Evolutionary conservation across 2,797 vertebrate genomes (phyloP).

Genomic region (Xenopus petersii): DNA sequence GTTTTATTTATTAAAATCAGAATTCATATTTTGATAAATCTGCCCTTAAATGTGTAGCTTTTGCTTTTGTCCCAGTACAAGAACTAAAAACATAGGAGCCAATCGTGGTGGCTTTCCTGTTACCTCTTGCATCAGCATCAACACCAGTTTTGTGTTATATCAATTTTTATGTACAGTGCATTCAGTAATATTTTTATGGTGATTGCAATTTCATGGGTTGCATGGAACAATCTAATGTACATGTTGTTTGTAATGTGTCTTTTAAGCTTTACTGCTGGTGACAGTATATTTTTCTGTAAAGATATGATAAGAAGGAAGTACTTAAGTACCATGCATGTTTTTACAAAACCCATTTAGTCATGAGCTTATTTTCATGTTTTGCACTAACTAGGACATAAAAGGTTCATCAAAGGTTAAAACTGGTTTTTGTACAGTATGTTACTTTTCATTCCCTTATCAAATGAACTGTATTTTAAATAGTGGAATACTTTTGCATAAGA

Average conservation of each 20-base stretch:
- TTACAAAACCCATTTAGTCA: background rate
- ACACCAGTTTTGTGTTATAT: background rate
- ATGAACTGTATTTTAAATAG: no score
- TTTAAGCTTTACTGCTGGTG: background rate
- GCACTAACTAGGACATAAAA: background rate
- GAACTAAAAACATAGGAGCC: no score
- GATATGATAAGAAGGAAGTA: background rate
- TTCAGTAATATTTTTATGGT: background rate
- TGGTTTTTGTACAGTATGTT: no score
- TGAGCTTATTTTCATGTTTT: background rate
- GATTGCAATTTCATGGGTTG: background rate
- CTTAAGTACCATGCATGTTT: background rate
- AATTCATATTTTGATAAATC: no score
- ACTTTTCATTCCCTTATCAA: no score
- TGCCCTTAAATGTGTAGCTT: no score
- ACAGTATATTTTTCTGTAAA: slow-evolving; percentile 5
- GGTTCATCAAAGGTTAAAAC: background rate
- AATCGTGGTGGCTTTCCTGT: no score
- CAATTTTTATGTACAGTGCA: background rate
- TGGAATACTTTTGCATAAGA: no score
- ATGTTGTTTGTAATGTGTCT: background rate
- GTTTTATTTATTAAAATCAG: no score
- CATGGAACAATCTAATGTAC: background rate
- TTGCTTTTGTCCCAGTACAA: no score
- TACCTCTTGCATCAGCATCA: background rate